These are phyloP conservation scores for Micrasema minimum DNA, from an alignment of 1,140 invertebrate genomes.

Conservation along the genomic window DNA sequence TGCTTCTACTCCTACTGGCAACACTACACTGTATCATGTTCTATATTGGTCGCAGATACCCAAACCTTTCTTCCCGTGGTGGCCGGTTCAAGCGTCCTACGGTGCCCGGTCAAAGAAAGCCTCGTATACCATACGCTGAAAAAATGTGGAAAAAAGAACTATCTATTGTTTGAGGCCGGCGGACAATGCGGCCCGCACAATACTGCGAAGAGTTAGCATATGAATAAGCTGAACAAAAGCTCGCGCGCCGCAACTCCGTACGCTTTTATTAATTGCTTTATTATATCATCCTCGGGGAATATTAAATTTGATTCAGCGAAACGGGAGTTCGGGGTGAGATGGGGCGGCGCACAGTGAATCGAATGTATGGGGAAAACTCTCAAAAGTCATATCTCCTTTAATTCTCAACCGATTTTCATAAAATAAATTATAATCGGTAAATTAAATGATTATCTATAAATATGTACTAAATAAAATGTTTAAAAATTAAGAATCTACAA, in stretches of 20 bases:
- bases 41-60: too few relatives aligned
- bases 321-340: slow-evolving; percentile 18
- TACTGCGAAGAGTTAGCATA: slow-evolving; percentile 60
- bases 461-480: too few relatives aligned
- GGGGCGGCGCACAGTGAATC: too few relatives aligned
- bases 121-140: slow-evolving; percentile 27
- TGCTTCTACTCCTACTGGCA: too few relatives aligned
- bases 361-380: too few relatives aligned
- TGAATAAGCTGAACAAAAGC: slow-evolving; percentile 63
- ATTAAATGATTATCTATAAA: too few relatives aligned
- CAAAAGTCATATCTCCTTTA: too few relatives aligned
- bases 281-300: slow-evolving; percentile 53
- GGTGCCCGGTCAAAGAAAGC: slow-evolving; percentile 45
- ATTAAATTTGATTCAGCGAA: slow-evolving; percentile 51
- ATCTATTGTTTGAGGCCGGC: slow-evolving; percentile 51
- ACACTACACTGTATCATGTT: too few relatives aligned
- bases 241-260: slow-evolving; percentile 52
- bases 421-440: too few relatives aligned
- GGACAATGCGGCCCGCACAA: slow-evolving; percentile 51
- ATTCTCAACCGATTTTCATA: too few relatives aligned
- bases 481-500: too few relatives aligned
- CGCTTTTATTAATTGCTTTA: slow-evolving; percentile 55
- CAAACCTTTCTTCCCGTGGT: slow-evolving; percentile 35
- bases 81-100: slow-evolving; percentile 44
- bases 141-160: slow-evolving; percentile 48